Percentiles rank a stretch among this genome's conserved stretches.
These are phyloP conservation scores for Drosophila meridiana DNA, from an alignment of 2,888 invertebrate genomes.

Conservation along the genomic window DNA sequence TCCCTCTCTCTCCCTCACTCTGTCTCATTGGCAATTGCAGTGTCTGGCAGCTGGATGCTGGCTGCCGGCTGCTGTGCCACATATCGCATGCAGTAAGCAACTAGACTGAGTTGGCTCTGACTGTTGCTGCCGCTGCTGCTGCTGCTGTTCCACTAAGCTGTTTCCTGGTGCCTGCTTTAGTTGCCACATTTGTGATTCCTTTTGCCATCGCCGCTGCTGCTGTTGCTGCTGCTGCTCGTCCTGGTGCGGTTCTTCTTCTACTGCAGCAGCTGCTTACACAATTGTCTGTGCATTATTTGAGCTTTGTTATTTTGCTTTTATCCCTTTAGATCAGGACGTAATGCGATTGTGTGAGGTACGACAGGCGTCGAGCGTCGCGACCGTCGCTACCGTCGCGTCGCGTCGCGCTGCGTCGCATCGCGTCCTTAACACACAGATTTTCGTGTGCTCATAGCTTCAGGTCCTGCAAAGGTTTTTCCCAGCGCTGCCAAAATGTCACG, in stretches of 20 bases:
- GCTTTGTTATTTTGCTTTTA: conserved; percentile 75
- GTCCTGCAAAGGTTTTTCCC: conserved; percentile 31
- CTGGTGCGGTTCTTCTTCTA: not conserved
- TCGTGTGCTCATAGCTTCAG: conserved; percentile 24
- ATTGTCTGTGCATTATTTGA: conserved; percentile 79
- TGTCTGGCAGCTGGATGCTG: not conserved
- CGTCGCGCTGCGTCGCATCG: conserved; percentile 4
- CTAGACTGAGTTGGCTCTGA: conserved; percentile 10
- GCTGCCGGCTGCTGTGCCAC: not conserved
- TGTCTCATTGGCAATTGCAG: not conserved
- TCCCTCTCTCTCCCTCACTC: not conserved
- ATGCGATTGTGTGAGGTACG: conserved; percentile 67
- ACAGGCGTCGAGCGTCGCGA: conserved; percentile 31
- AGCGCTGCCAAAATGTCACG: conserved; percentile 47
- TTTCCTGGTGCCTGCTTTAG: conserved; percentile 41
- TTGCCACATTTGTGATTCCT: conserved; percentile 73
- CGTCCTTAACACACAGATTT: conserved; percentile 39
- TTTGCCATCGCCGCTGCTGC: conserved; percentile 41
- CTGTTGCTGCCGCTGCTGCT: conserved; percentile 16
- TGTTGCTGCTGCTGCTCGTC: not conserved
- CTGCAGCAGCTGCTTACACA: conserved; percentile 53
- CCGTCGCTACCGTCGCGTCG: conserved; percentile 16
- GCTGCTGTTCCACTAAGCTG: conserved; percentile 47
- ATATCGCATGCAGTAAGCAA: conserved; percentile 25
- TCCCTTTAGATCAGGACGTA: conserved; percentile 65